These are phyloP conservation scores for Schizopygopsis pylzovi DNA, from an alignment of 2,797 vertebrate genomes.

Conservation along the genomic window DNA sequence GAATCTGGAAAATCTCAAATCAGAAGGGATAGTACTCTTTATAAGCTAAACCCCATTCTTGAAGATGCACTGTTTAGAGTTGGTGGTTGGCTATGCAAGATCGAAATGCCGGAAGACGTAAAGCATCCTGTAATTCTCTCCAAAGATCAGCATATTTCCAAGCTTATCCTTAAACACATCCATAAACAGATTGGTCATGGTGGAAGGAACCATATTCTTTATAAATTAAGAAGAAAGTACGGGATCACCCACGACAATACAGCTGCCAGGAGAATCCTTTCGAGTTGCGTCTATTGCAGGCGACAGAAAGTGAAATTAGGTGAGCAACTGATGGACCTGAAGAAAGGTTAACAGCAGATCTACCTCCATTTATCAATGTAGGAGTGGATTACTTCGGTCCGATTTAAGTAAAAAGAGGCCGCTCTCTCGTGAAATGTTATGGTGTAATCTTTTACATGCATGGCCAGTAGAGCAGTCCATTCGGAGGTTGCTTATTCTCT, in stretches of 20 bases:
- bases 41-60: too few relatives aligned
- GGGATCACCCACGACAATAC: too few relatives aligned
- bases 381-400: background rate
- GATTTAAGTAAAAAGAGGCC: background rate
- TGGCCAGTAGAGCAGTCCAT: background rate
- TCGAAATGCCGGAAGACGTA: background rate
- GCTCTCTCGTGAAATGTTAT: background rate
- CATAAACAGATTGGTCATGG: too few relatives aligned
- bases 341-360: background rate
- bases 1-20: too few relatives aligned
- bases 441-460: background rate
- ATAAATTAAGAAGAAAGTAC: too few relatives aligned
- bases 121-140: background rate
- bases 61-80: background rate
- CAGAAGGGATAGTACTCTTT: too few relatives aligned
- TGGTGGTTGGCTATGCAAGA: background rate
- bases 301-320: too few relatives aligned
- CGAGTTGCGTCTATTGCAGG: too few relatives aligned
- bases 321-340: background rate
- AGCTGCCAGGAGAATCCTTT: too few relatives aligned
- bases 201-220: too few relatives aligned
- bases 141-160: background rate
- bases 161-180: background rate
- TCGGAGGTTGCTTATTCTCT: background rate
- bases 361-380: background rate